These are phyloP conservation scores for Ennomos fuscantarius DNA, from an alignment of 2,888 invertebrate genomes.

Conservation along the genomic window DNA sequence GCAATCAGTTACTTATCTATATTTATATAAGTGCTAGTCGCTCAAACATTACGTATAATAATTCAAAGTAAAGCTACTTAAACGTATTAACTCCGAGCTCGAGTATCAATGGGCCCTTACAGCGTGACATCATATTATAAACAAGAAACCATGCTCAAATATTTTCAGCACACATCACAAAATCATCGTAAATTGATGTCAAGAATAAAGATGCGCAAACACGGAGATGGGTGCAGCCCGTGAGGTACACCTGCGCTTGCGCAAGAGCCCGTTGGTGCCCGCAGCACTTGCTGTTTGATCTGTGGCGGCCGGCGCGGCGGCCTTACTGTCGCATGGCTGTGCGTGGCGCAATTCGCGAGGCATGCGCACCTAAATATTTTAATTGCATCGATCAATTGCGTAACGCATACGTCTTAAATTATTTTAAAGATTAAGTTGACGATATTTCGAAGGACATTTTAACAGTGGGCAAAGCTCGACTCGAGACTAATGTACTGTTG, in stretches of 20 bases:
- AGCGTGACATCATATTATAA: slow-evolving; percentile 1
- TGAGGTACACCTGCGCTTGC: slow-evolving; percentile 13
- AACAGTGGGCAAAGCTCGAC: too few relatives aligned
- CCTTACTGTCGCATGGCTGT: too few relatives aligned
- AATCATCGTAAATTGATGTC: slow-evolving; percentile 25
- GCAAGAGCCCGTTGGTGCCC: slow-evolving; percentile 8
- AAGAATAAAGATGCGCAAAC: slow-evolving; percentile 24
- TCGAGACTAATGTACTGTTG: too few relatives aligned
- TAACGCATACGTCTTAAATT: slow-evolving; percentile 11
- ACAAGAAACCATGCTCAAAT: slow-evolving; percentile 5
- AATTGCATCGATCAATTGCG: slow-evolving; percentile 20
- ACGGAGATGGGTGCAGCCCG: slow-evolving; percentile 14
- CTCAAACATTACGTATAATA: too few relatives aligned
- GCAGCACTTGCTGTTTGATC: not conserved
- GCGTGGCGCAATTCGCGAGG: slow-evolving; percentile 21
- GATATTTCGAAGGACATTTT: slow-evolving; percentile 7
- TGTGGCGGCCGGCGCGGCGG: not conserved
- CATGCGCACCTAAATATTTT: slow-evolving; percentile 25
- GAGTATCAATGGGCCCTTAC: not conserved
- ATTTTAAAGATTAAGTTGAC: not conserved
- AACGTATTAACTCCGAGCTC: too few relatives aligned
- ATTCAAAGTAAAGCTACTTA: too few relatives aligned
- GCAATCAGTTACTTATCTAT: too few relatives aligned
- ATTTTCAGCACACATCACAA: slow-evolving; percentile 19
- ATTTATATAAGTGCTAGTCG: too few relatives aligned